Conservation (phyloP, 2,888 invertebrate genomes). For the Sarcophaga caerulescens region DNA sequence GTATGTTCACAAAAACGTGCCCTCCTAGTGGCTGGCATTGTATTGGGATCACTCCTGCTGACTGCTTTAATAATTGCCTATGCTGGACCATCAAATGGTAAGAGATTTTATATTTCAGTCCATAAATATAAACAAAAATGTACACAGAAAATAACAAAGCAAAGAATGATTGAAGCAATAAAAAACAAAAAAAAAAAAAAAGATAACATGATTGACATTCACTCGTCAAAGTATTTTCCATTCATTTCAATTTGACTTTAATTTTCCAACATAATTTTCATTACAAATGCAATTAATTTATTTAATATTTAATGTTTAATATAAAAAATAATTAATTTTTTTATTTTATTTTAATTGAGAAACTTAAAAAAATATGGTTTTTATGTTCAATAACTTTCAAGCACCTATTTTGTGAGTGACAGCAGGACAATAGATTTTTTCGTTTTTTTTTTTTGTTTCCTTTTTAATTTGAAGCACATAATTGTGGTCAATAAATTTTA, state of each 20-base stretch:
- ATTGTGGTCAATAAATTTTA: not conserved
- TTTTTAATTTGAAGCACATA: not conserved
- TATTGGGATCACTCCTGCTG: conserved; percentile 90
- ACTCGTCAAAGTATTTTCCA: not conserved
- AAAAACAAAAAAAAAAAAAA: conserved; percentile 16
- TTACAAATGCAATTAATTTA: not conserved
- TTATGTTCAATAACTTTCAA: not conserved
- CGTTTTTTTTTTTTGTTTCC: too few relatives aligned
- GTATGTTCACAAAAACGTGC: conserved; percentile 94
- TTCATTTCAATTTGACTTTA: not conserved
- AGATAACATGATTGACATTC: not conserved
- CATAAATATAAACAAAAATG: conserved; percentile 9
- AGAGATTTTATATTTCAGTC: conserved; percentile 75
- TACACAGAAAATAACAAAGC: not conserved
- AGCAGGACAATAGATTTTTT: not conserved
- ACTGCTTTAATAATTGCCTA: conserved; percentile 94
- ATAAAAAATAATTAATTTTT: not conserved
- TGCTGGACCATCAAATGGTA: conserved; percentile 93
- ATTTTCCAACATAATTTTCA: conserved; percentile 15
- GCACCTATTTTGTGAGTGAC: not conserved
- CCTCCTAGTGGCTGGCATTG: conserved; percentile 89
- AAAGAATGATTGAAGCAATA: conserved; percentile 11
- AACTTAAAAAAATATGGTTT: not conserved
- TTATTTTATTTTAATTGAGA: conserved; percentile 20
- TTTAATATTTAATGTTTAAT: conserved; percentile 16